Conservation (phyloP, 2,797 vertebrate species). For the Enteromius unitaeniatus region DNA sequence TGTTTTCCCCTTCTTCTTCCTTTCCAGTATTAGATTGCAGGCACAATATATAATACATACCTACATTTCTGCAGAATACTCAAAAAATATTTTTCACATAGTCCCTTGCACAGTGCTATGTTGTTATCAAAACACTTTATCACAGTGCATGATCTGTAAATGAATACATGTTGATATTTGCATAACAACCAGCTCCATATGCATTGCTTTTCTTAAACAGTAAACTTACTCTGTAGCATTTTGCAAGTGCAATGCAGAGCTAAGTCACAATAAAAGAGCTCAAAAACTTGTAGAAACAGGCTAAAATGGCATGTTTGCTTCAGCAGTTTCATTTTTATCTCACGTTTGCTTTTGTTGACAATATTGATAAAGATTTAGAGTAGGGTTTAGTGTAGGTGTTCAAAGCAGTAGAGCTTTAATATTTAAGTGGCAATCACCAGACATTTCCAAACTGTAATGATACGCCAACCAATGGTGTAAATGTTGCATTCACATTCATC, state of each 20-base stretch:
- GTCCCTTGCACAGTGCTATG: neutral
- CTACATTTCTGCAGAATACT: too few relatives aligned
- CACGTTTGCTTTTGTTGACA: neutral
- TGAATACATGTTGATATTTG: neutral
- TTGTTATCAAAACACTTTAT: too few relatives aligned
- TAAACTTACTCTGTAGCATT: neutral
- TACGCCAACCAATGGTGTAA: neutral
- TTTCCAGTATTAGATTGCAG: too few relatives aligned
- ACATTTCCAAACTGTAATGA: neutral
- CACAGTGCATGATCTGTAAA: too few relatives aligned
- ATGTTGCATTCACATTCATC: neutral
- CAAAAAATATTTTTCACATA: neutral
- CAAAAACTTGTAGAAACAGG: neutral
- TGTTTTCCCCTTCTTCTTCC: too few relatives aligned
- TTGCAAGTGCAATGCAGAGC: too few relatives aligned
- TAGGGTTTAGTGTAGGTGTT: neutral
- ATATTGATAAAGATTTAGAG: neutral
- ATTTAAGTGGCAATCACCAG: neutral
- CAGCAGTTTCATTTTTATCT: neutral
- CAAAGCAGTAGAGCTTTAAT: neutral
- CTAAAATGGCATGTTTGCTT: neutral
- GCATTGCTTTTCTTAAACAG: neutral
- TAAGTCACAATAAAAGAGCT: neutral
- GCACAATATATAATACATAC: neutral
- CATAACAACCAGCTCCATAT: neutral